Base-by-base conservation (phyloP, 2,888 invertebrate genomes). In the Itoplectis maculator region DNA sequence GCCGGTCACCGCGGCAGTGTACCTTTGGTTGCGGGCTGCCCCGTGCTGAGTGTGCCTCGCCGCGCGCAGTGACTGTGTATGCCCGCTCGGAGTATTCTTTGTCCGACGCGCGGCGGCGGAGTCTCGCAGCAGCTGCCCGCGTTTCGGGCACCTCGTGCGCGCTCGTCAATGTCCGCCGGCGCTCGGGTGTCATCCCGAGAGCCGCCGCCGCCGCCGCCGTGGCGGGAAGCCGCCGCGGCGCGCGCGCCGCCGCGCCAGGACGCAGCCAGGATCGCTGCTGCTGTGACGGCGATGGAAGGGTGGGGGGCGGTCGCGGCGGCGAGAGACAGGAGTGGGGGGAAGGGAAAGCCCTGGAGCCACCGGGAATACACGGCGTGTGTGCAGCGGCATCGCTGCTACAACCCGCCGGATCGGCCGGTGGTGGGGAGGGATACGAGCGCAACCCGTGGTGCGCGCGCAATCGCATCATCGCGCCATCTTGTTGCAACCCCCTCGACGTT, bases 11-110 rank as follows among this genome's bases (percentile, higher is more conserved):
- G 59, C 65, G 68, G 78, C 8, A 80, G 84, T 87, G 88, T 92
- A 92, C 92, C 92, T 92, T 92, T 92, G 92, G 92, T 91, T 92
- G 90, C 92, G 91, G 91, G 90, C 91, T 91, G 91, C 88, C 90
- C 91, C 91, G 92, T 92, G 92, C 89, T 91, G 91, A 91, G 92
- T 91, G 91, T 91, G 92, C 91, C n/a, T 92, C 89, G 91, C 91
- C 91, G 90, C 92, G 90, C 92, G 92, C 92, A 91, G 88, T 91
- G 92, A 91, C 92, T 91, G 92, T 91, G 87, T 88, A n/a, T n/a
- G n/a, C n/a, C n/a, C n/a, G 88, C 88, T 87, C 90, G 89, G 87
- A 89, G 91, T 89, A 92, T 91, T 92, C 92, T 92, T 92, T 92
- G 92, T 92, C 91, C 92, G 89, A 86, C 88, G n/a, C n/a, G n/a